Percentiles rank a stretch among this genome's conserved stretches.
phyloP scores from a whole-genome alignment of 2,888 invertebrate genomes.

The Mesoligia furuncula region DNA sequence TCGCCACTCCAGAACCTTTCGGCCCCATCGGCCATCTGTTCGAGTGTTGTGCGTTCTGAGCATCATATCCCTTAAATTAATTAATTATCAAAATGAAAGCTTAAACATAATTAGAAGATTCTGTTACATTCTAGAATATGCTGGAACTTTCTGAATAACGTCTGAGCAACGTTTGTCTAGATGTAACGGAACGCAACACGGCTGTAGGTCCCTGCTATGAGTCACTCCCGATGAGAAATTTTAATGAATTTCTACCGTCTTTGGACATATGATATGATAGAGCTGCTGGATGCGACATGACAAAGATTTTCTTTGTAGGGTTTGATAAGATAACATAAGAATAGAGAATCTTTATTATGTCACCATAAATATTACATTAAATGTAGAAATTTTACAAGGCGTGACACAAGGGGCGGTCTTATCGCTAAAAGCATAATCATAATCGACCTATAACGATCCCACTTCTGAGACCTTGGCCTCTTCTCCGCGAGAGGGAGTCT shows the following conservation, averaged over 20 bases:
- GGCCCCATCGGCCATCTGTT: too few relatives aligned
- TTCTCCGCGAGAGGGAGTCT: neutral
- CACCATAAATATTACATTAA: neutral
- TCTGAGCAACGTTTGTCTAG: conserved; percentile 32
- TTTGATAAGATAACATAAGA: too few relatives aligned
- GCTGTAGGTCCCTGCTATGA: conserved; percentile 60
- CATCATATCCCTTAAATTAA: neutral
- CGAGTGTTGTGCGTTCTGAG: too few relatives aligned
- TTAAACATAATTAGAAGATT: conserved; percentile 14
- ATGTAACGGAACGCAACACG: conserved; percentile 60
- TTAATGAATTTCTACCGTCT: conserved; percentile 79
- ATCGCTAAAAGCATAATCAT: too few relatives aligned
- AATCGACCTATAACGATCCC: neutral
- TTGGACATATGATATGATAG: conserved; percentile 45
- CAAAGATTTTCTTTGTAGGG: neutral
- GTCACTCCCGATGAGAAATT: conserved; percentile 77
- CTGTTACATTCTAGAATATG: neutral
- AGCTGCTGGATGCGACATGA: conserved; percentile 55
- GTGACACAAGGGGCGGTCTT: too few relatives aligned
- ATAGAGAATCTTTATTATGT: too few relatives aligned
- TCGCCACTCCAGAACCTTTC: too few relatives aligned
- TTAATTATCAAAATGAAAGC: conserved; percentile 17
- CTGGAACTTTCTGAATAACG: conserved; percentile 8
- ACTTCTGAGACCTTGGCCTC: neutral
- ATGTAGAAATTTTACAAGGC: too few relatives aligned